Percentiles rank a stretch among this genome's conserved stretches.
phyloP scores from a whole-genome alignment of 2,113 vertebrate genomes.

The Ctenomys sociabilis region DNA sequence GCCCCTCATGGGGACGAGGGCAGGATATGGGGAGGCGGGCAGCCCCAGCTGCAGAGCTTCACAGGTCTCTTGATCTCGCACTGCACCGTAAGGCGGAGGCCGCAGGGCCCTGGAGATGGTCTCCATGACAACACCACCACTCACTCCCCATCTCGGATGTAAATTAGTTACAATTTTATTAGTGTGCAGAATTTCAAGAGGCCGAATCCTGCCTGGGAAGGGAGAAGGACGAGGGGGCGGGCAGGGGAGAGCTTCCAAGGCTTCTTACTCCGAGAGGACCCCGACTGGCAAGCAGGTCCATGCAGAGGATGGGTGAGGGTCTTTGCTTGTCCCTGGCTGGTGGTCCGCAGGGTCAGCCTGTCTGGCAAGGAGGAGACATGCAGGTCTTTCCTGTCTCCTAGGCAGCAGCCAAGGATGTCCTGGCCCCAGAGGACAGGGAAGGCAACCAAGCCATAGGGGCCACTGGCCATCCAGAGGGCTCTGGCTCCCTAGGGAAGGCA shows the following conservation, averaged over 20 bases:
- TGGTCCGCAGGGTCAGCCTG: neutral
- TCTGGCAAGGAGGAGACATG: neutral
- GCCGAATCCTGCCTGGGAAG: conserved; percentile 71
- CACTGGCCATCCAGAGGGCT: neutral
- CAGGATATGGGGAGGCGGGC: neutral
- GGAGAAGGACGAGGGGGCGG: neutral
- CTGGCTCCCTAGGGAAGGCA: neutral
- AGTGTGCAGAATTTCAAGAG: conserved; percentile 90
- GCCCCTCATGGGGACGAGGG: neutral
- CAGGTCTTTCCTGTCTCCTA: neutral
- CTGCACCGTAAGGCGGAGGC: conserved; percentile 78
- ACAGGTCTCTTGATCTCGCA: conserved; percentile 77
- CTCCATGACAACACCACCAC: conserved; percentile 88
- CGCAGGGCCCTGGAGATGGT: conserved; percentile 87
- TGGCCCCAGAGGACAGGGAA: neutral
- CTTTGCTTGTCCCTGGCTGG: neutral
- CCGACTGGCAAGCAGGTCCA: neutral
- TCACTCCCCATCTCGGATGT: conserved; percentile 89
- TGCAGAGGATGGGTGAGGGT: neutral
- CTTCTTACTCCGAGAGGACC: neutral
- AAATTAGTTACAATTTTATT: conserved; percentile 92
- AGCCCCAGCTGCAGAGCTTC: conserved; percentile 67
- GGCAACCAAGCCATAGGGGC: neutral
- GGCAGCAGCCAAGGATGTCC: neutral
- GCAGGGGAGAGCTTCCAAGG: conserved; percentile 18